Base-by-base conservation (phyloP, 2,888 invertebrate genomes). In the Drosophila leonis region DNA sequence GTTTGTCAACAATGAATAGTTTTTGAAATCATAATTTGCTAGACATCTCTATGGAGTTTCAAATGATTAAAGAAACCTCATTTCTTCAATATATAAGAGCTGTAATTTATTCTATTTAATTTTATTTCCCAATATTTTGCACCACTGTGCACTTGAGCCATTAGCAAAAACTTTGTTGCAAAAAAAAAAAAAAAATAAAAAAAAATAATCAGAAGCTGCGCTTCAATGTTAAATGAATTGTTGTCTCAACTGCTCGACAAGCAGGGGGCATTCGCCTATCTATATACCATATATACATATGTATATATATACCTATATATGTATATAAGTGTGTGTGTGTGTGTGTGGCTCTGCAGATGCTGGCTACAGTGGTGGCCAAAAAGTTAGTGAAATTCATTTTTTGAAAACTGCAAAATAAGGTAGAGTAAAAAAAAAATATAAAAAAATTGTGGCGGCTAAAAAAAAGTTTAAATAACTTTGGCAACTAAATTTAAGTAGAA, bases 141-240 rank as follows among this genome's bases (percentile, higher is more conserved):
- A 9, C 80, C 86, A 83, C 86, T 83, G 86, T 88, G 71, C 83
- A 54, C 60, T 63, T 69, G 69, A 68, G 63, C 75, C 87, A 83
- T 83, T 86, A 72, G 70, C 37, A 79, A 83, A 83, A 87, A 75
- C 66, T 87, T 89, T 66, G 63, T 71, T 49, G 52, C 46, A 64
- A 70, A 67, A 57, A 20, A 39, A 29, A 33, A 20, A 39, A 29
- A 29, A 52, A 57, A 27, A 44, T 20, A 51, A 59, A 56, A 24
- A 29, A 54, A 65, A 57, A 64, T 62, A 60, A 60, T 66, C 52
- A 57, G 35, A 65, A 80, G 56, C 69, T 72, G 74, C 71, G 76
- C 84, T 86, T 81, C 84, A 81, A 87, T 89, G 88, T 89, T 85
- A 85, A 85, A 89, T 87, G 84, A 85, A 85, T 85, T 89, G 84